Conservation (phyloP, 2,888 invertebrate species). For the Euclidia mi region DNA sequence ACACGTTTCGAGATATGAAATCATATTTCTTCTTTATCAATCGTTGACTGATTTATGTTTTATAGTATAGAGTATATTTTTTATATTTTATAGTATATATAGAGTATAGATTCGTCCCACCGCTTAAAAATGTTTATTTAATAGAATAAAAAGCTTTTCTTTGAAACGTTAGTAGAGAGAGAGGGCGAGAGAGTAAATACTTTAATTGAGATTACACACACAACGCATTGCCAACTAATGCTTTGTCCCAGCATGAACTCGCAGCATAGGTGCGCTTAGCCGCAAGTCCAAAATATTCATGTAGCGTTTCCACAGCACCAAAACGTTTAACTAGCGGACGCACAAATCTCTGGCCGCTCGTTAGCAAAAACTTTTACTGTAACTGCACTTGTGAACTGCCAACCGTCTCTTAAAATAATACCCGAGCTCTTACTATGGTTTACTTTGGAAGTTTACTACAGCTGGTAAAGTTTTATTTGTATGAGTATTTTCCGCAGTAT, state of each 20-base stretch:
- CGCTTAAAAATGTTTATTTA: no score
- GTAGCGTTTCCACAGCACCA: slow-evolving; percentile 39
- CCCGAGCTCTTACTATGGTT: slow-evolving; percentile 31
- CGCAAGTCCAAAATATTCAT: slow-evolving; percentile 11
- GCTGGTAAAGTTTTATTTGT: background rate
- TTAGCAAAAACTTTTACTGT: slow-evolving; percentile 77
- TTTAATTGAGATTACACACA: no score
- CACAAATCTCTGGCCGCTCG: slow-evolving; percentile 72
- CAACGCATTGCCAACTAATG: background rate
- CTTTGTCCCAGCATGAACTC: background rate
- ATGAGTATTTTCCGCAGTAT: no score
- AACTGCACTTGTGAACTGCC: slow-evolving; percentile 76
- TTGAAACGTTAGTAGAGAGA: no score
- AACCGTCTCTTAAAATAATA: slow-evolving; percentile 69
- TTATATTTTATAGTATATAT: no score
- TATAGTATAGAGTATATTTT: no score
- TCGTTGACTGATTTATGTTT: no score
- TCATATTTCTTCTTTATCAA: no score
- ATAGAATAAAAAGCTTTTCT: no score
- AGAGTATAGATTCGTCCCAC: no score
- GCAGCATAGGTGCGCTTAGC: background rate
- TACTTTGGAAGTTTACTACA: slow-evolving; percentile 5
- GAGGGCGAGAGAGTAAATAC: no score
- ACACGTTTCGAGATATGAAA: no score
- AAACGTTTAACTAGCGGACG: slow-evolving; percentile 65